phyloP scores from a whole-genome alignment of 2,797 vertebrate genomes.

The Scleropages formosus region DNA sequence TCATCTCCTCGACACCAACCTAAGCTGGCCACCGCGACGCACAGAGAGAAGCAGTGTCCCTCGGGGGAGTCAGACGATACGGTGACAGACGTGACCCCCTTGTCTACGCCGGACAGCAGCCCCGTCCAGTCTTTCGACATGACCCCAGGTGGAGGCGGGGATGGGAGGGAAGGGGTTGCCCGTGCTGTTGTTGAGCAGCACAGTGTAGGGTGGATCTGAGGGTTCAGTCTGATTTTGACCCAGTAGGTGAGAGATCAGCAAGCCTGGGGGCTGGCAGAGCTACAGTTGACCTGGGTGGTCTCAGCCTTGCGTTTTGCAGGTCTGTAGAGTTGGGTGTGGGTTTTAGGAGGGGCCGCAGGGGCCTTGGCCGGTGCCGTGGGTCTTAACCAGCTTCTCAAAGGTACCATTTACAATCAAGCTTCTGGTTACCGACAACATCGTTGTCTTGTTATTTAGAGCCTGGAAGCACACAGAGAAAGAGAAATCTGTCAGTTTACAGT shows the following conservation, averaged over 20 bases:
- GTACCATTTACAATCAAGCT: constrained; percentile 52
- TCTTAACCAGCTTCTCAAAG: constrained; percentile 75
- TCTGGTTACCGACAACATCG: too few relatives aligned
- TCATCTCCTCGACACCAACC: constrained; percentile 28
- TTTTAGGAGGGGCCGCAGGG: constrained; percentile 58
- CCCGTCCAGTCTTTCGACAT: constrained; percentile 76
- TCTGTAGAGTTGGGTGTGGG: constrained; percentile 58
- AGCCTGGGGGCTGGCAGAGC: constrained; percentile 28
- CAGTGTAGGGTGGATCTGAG: constrained; percentile 64
- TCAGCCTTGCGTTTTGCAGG: constrained; percentile 36
- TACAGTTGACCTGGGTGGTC: constrained; percentile 4
- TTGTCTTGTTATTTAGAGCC: too few relatives aligned
- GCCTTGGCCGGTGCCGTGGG: constrained; percentile 71
- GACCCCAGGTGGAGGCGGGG: constrained; percentile 58
- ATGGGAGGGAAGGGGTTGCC: constrained; percentile 55
- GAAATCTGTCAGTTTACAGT: too few relatives aligned
- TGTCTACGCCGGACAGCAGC: constrained; percentile 83
- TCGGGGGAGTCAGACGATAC: constrained; percentile 77
- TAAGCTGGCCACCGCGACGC: constrained; percentile 32
- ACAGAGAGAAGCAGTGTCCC: constrained; percentile 45
- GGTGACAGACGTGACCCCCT: constrained; percentile 83
- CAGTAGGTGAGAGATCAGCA: constrained; percentile 31
- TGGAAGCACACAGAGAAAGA: too few relatives aligned
- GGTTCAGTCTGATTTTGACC: constrained; percentile 46
- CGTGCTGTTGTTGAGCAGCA: constrained; percentile 62